Base-by-base conservation (phyloP, 2,113 vertebrate genomes). In the Macquaria ambigua region DNA sequence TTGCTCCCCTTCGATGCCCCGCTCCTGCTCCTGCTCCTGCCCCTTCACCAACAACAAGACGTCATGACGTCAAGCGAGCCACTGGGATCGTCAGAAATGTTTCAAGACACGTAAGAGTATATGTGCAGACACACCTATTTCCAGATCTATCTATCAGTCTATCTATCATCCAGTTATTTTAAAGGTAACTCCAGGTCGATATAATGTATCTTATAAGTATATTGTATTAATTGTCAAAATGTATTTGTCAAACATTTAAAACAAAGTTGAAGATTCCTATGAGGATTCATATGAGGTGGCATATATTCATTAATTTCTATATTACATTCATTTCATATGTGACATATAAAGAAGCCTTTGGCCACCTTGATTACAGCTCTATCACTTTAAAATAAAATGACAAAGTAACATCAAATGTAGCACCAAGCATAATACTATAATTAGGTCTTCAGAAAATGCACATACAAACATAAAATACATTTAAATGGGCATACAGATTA, bases 61-160 rank as follows among this genome's bases (percentile, higher is more conserved):
- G 83, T 79, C 21, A 52, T 75, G 82, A 71, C 84, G 84, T 67
- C 58, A 3, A n/a, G 12, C 12, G 7, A 77, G 55, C 84, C 78
- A 87, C 85, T 79, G 15, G 46, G n/a, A 56, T 46, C 28, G 1
- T 3, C 21, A 2, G 59, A 34, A 64, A 78, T 12, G 28, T 21
- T 61, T 66, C 48, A 4, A 56, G 59, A 31, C 1, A n/a, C 77
- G 76, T 69, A 69, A 79, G 9, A 69, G 25, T n/a, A 37, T 69
- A 21, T 9, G 37, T 50, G 50, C 58, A 12, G 25, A 58, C 31
- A 28, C 67, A 37, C 59, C 69, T 21, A 55, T 52, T 15, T 63
- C 6, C 21, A 55, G 23, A 68, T 48, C 12, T 18, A 0, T 41
- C 28, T 4, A 62, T 31, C 59, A 0, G 8, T 16, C 48, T 50